Conservation (phyloP, 2,888 invertebrate species). For the Drosophila crucigera region DNA sequence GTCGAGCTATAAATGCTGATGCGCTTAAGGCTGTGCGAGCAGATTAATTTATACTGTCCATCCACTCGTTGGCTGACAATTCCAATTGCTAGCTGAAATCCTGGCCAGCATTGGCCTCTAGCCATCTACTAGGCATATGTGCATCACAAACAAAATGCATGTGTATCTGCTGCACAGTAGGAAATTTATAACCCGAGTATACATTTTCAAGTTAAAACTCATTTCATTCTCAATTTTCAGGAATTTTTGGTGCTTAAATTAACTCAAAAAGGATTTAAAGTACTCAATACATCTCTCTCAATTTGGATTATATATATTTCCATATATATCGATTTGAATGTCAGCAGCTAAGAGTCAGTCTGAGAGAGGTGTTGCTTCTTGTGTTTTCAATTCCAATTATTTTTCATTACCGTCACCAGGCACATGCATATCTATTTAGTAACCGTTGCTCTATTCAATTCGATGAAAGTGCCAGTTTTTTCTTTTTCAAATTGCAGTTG, state of each 20-base stretch:
- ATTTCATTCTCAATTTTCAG: neutral
- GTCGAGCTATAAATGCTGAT: slow-evolving; percentile 27
- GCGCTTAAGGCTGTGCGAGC: slow-evolving; percentile 9
- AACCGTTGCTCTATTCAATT: neutral
- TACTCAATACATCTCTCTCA: neutral
- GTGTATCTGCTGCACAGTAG: neutral
- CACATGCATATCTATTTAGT: neutral
- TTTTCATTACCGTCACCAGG: neutral
- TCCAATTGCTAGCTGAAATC: slow-evolving; percentile 6
- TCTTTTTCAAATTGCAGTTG: slow-evolving; percentile 2
- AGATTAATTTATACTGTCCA: slow-evolving; percentile 8
- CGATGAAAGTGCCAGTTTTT: neutral
- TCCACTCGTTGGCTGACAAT: neutral
- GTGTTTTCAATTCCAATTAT: neutral
- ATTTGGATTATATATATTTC: neutral
- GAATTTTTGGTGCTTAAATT: neutral
- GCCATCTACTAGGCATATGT: neutral
- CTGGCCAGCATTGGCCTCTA: neutral
- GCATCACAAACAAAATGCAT: neutral
- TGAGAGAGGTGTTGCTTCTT: neutral
- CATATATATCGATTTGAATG: neutral
- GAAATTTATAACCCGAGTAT: neutral
- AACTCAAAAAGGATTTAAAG: neutral
- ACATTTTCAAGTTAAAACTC: neutral
- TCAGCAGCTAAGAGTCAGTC: neutral